Evolutionary conservation across 2,113 vertebrate genomes (phyloP).

Genomic region (Erythrolamprus reginae): DNA sequence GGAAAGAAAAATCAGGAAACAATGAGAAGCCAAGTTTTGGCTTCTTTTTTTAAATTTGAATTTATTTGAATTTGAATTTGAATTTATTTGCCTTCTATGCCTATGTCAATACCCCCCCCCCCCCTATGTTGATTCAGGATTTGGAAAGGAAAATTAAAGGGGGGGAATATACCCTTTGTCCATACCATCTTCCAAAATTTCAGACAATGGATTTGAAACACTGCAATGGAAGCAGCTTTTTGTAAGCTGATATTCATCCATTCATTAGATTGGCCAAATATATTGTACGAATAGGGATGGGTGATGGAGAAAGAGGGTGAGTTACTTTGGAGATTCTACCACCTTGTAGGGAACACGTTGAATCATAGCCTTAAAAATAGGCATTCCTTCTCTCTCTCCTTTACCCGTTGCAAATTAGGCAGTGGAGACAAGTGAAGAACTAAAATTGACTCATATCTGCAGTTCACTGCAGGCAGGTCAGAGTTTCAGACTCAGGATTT

Average conservation of each 20-base stretch:
- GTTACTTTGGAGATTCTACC: neutral
- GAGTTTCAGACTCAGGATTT: neutral
- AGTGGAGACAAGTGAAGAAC: neutral
- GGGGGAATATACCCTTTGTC: neutral
- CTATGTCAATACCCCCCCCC: no score
- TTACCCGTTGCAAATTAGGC: neutral
- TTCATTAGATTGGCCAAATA: no score
- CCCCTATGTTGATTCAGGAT: neutral
- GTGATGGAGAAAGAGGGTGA: no score
- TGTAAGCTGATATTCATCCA: neutral
- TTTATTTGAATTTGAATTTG: no score
- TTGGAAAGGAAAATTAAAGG: neutral
- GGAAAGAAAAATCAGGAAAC: neutral
- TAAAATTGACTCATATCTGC: neutral
- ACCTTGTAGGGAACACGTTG: neutral
- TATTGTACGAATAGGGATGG: no score
- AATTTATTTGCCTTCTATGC: no score
- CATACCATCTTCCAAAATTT: neutral
- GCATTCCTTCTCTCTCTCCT: neutral
- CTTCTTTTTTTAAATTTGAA: no score
- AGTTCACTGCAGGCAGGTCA: neutral
- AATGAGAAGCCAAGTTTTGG: neutral
- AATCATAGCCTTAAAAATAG: neutral
- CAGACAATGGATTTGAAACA: neutral
- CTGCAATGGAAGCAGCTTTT: neutral